These are phyloP conservation scores for Gadus macrocephalus DNA, from an alignment of 2,113 vertebrate species.

Conservation along the genomic window DNA sequence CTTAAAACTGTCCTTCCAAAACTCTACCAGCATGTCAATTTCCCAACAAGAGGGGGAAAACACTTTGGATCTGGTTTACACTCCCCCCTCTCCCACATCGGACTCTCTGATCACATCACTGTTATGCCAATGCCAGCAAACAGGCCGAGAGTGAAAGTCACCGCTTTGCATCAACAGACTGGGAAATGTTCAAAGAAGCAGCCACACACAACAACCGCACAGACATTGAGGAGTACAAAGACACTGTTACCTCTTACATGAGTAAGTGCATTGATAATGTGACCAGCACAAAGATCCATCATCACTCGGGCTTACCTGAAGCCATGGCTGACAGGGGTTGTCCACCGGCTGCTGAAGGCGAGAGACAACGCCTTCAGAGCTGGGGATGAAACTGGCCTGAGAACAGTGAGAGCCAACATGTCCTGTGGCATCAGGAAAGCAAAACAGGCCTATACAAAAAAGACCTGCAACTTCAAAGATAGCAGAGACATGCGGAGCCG, in stretches of 20 bases:
- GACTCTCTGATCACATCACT: too few species aligned
- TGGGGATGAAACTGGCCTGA: conserved; percentile 10
- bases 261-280: neutral
- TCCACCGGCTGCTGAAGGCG: neutral
- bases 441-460: conserved; percentile 1
- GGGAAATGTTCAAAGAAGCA: too few species aligned
- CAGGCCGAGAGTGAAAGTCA: too few species aligned
- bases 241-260: neutral
- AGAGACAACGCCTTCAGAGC: conserved; percentile 8
- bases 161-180: too few species aligned
- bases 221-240: too few species aligned
- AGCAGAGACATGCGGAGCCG: conserved; percentile 2
- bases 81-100: too few species aligned
- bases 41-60: too few species aligned
- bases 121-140: too few species aligned
- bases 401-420: conserved; percentile 14
- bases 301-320: neutral
- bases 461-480: neutral
- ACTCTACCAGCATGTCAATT: too few species aligned
- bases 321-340: neutral
- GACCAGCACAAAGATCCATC: neutral
- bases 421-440: conserved; percentile 7
- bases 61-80: too few species aligned
- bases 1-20: too few species aligned
- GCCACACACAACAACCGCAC: too few species aligned